These are phyloP conservation scores for Amphiprion percula DNA, from an alignment of 2,113 vertebrate species.

Conservation along the genomic window DNA sequence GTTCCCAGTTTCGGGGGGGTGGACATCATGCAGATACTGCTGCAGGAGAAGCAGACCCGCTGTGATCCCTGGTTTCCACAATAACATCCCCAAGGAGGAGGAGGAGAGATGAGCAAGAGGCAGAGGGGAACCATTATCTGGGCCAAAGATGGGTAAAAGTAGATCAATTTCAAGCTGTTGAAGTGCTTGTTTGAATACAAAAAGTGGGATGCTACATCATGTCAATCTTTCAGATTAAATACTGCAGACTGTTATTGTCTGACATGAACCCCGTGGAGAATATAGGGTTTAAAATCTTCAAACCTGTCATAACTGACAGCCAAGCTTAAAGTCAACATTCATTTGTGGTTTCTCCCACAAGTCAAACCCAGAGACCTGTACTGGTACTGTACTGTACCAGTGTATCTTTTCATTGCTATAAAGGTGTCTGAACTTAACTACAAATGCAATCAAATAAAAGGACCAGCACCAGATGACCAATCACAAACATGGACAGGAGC, in stretches of 20 bases:
- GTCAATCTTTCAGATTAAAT: neutral
- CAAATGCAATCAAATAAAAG: too few relatives aligned
- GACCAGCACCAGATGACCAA: too few relatives aligned
- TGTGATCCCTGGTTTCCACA: slow-evolving; percentile 48
- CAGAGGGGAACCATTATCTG: slow-evolving; percentile 5
- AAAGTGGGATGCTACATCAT: neutral
- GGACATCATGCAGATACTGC: slow-evolving; percentile 33
- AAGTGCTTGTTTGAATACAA: neutral
- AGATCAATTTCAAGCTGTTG: neutral
- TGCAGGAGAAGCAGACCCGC: slow-evolving; percentile 24
- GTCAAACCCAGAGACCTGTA: too few relatives aligned
- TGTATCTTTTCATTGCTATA: too few relatives aligned
- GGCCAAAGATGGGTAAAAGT: slow-evolving; percentile 5
- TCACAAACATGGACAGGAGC: too few relatives aligned
- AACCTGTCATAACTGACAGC: too few relatives aligned
- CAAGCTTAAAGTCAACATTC: too few relatives aligned
- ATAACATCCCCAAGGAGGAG: slow-evolving; percentile 33
- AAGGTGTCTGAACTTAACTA: too few relatives aligned
- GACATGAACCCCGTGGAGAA: too few relatives aligned
- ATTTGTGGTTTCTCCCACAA: too few relatives aligned
- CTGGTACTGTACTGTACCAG: too few relatives aligned
- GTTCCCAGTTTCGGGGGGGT: slow-evolving; percentile 53
- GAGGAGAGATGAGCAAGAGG: slow-evolving; percentile 17
- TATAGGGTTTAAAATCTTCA: too few relatives aligned
- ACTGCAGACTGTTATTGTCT: neutral